Evolutionary conservation across 2,797 vertebrate genomes (phyloP), one percentile per base, ranked within the genome.

Genomic region (Hippocampus kuda): DNA sequence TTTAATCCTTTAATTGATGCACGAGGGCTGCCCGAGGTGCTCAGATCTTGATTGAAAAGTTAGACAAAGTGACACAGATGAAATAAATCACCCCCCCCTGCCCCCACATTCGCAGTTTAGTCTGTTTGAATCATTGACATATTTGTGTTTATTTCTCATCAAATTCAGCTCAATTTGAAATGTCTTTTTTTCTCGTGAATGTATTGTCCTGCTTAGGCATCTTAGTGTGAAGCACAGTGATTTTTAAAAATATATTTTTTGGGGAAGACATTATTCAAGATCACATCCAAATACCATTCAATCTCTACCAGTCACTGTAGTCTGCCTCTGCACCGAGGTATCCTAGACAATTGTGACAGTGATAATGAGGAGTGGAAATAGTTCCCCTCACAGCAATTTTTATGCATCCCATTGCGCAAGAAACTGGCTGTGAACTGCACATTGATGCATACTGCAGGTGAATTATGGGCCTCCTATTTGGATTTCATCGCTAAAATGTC

Each of bases 1-100:
- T 24, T 42, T 84, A 87, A 85, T 87, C 87, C 76, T 83, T 84
- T 85, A 86, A 78, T 77, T 86, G 83, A 72, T 68, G 75, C 68
- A 69, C 75, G 16, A 68, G 49, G 38, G 60, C 66, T 69, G 79
- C 73, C 68, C 2, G 66, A 82, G 78, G 77, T 79, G 71, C 65
- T 76, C 57, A 62, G 60, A 66, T 80, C 69, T 68, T 66, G 30
- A 78, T 63, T 71, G 46, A 76, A 80, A 79, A 76, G 69, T 71
- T 68, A 65, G 69, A 27, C 16, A 5, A 71, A 78, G 13, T 71
- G 42, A 60, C 79, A 75, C 48, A 65, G 13, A 66, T 44, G 38
- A 53, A 42, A 54, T 61, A 73, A 68, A 67, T 22, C 56, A 51
- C 26, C 48, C 71, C 53, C 22, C 60, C 34, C 34, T n/a, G n/a